Base-by-base conservation (phyloP, 2,888 invertebrate species). In the Cheiracanthium punctorium region DNA sequence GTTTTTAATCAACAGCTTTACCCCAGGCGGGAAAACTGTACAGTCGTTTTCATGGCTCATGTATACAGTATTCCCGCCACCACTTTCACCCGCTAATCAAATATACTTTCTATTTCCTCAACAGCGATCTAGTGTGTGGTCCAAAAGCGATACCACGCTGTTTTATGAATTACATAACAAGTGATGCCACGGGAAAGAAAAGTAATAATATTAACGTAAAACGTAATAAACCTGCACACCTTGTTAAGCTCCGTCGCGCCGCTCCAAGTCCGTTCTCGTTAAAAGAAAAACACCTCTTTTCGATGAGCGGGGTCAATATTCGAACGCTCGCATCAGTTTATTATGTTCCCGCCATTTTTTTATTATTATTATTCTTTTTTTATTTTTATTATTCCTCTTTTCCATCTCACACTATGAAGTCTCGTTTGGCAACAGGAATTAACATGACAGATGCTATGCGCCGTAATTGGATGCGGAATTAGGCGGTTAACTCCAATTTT, bases 391-490 rank as follows among this genome's bases (percentile, higher is more conserved):
- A n/a, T n/a, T n/a, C n/a, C n/a, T 17, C 14, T 48, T 17, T 58
- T 24, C 58, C 12, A 4, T 24, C 2, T 12, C 58, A 1, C 58
- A 4, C 58, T 24, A 58, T 48, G 17, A 48, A 48, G n/a, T 10
- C 48, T 58, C 20, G 58, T 58, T 58, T 58, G 58, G 58, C 58
- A 58, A 58, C 58, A n/a, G 12, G 58, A n/a, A 58, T 58, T 58
- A 58, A 24, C 58, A 58, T 58, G 24, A 24, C 20, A 4, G 58
- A 58, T 17, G 24, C 5, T 20, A 58, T 24, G 58, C 4, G 20
- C 58, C 20, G 58, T 58, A 58, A 58, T 58, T 58, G 58, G 58
- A 24, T 7, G 24, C 58, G 58, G 58, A 58, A 24, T 58, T 24
- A 58, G 24, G 58, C 24, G 12, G 20, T 24, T 1, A 24, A 48